Evolutionary conservation across 2,113 vertebrate species (phyloP), one percentile per base, ranked within the genome.

Genomic region (Onychostoma macrolepis): DNA sequence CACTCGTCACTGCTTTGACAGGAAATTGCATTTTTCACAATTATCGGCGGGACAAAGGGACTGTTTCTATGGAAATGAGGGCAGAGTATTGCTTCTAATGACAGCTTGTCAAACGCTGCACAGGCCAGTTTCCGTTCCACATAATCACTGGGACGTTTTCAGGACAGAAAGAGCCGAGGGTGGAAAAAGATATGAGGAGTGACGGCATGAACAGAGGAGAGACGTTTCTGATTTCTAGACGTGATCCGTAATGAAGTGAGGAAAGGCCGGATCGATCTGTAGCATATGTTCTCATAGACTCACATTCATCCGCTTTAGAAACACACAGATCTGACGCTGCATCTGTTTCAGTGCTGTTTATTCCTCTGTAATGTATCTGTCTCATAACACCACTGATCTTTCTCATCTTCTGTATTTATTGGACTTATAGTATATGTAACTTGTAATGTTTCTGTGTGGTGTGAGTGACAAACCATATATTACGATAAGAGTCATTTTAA

Each of bases 131-230:
- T 81, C 89, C 88, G 90, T 89, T 88, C 85, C 87, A 36, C 78
- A 89, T 93, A 92, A 94, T 93, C 92, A 91, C 85, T 84, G 89
- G 91, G 88, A 88, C 87, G 93, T 89, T 90, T 90, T 93, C 88
- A 91, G 93, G 92, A 89, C 92, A 90, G 92, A 92, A 90, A 89
- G 83, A 90, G 63, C 33, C 17, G n/a, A 76, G 91, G 90, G 91
- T 21, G 89, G 90, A 85, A 58, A 89, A 86, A 92, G 80, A 83
- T 69, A 83, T 41, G n/a, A 86, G 83, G 87, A 89, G 88, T 84
- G 86, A 90, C 87, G 76, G 41, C 8, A 53, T 89, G 91, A 93
- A 91, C 88, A 92, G 92, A 93, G 91, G 85, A 69, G 81, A 91
- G 89, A 24, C 17, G 4, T 88, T 89, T 93, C 90, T 91, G 93